These are phyloP conservation scores for Strix aluco DNA, from an alignment of 2,113 vertebrate genomes.

Conservation along the genomic window DNA sequence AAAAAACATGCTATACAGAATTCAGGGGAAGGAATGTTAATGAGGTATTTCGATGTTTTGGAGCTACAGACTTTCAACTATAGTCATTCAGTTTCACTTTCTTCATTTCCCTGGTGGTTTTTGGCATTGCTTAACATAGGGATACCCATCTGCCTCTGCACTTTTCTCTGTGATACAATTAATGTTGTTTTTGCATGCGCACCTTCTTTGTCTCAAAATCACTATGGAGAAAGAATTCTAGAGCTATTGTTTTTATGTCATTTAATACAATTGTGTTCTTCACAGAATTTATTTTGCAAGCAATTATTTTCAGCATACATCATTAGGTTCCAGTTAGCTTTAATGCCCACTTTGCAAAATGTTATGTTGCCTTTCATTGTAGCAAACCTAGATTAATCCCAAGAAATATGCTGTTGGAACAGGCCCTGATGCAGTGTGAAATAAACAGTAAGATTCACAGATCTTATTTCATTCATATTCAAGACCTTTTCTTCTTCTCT, in stretches of 20 bases:
- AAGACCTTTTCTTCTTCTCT: neutral
- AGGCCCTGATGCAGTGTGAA: neutral
- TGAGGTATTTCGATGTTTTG: constrained; percentile 15
- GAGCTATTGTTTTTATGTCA: neutral
- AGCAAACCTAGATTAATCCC: neutral
- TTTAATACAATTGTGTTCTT: neutral
- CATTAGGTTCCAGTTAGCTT: constrained; percentile 2
- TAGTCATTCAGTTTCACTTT: neutral
- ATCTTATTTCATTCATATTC: neutral
- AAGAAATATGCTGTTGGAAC: neutral
- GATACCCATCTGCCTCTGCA: neutral
- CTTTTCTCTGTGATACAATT: neutral
- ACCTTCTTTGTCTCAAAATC: constrained; percentile 30
- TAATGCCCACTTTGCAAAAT: neutral
- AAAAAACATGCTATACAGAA: neutral
- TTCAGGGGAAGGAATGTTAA: constrained; percentile 34
- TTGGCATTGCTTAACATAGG: neutral
- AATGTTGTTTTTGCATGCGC: neutral
- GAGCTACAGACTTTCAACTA: neutral
- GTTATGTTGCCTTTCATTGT: neutral
- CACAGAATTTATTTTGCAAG: neutral
- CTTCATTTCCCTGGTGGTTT: constrained; percentile 4
- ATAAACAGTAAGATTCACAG: neutral
- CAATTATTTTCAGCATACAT: constrained; percentile 22
- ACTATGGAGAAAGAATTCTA: neutral